Conservation (phyloP, 2,113 vertebrate species). For the Pristiophorus japonicus region DNA sequence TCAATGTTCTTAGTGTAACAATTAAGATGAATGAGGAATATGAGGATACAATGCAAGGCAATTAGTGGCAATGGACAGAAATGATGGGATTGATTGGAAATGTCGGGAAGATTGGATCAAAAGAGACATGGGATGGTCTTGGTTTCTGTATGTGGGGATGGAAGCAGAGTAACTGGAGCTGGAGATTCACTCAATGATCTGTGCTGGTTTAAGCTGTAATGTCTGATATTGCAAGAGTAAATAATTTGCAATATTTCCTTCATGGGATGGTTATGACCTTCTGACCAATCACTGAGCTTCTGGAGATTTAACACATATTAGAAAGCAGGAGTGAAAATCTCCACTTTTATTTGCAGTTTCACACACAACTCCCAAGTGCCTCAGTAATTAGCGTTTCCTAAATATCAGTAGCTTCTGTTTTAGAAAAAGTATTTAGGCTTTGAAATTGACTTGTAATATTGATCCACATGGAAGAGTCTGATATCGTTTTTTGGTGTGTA, state of each 20-base stretch:
- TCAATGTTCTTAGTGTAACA: not conserved
- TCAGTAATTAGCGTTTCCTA: not conserved
- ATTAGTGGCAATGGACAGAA: not conserved
- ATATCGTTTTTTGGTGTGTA: not conserved
- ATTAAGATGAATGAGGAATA: not conserved
- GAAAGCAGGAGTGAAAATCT: not conserved
- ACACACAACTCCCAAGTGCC: conserved; percentile 13
- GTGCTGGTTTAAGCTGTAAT: not conserved
- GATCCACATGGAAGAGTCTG: not conserved
- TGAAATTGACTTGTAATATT: not conserved
- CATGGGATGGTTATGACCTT: not conserved
- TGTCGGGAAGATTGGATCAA: not conserved
- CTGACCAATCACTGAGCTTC: conserved; percentile 13
- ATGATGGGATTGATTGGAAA: not conserved
- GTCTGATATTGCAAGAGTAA: not conserved
- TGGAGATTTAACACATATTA: not conserved
- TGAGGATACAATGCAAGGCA: not conserved
- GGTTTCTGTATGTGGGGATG: conserved; percentile 24
- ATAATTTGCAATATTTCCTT: conserved; percentile 19
- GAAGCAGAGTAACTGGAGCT: conserved; percentile 25
- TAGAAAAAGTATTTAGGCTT: not conserved
- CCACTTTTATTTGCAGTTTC: conserved; percentile 1
- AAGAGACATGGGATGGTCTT: not conserved
- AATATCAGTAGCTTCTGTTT: not conserved
- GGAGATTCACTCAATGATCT: not conserved